Evolutionary conservation across 2,797 vertebrate genomes (phyloP), one percentile per base, ranked within the genome.

Genomic region (Uromys caudimaculatus): DNA sequence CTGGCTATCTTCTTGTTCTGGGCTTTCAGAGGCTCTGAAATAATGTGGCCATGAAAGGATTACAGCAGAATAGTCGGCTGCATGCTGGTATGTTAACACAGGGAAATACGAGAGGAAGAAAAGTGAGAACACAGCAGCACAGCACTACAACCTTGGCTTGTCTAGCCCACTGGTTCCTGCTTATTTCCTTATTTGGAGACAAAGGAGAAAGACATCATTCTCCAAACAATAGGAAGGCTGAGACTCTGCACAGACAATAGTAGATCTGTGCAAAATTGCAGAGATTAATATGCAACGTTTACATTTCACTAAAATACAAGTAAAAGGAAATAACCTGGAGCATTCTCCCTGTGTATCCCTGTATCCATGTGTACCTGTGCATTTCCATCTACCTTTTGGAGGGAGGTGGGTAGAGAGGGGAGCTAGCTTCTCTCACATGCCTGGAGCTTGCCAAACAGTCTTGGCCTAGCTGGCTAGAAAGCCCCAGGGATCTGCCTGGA

Each of bases 181-280:
- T 3, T 23, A 82, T 75, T 92, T 93, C 86, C 62, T 97, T 97
- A 89, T 94, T 60, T 94, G 64, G 77, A 86, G 60, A 56, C 73
- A 93, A 95, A 91, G 56, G 85, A 71, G 38, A 85, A 90, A 60
- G 69, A 91, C 89, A 85, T 81, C 23, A 95, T 91, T 87, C 58
- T 44, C 50, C 24, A 64, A 91, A 90, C 35, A 56, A 79, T 29
- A 91, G 47, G 27, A 95, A 90, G 32, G 14, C 69, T 93, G 67
- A 96, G 54, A 60, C 93, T 95, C 69, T 19, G 41, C 54, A 96
- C 32, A 90, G 71, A 95, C 60, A 86, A 95, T 94, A 93, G 50
- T 38, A 90, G 41, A 95, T 41, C 52, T 50, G 75, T 50, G 41
- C 56, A 92, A 81, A 79, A 47, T 29, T 79, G 6, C 84, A 13